These are phyloP conservation scores for Amiota mariae DNA, from an alignment of 2,888 invertebrate species.

Conservation along the genomic window DNA sequence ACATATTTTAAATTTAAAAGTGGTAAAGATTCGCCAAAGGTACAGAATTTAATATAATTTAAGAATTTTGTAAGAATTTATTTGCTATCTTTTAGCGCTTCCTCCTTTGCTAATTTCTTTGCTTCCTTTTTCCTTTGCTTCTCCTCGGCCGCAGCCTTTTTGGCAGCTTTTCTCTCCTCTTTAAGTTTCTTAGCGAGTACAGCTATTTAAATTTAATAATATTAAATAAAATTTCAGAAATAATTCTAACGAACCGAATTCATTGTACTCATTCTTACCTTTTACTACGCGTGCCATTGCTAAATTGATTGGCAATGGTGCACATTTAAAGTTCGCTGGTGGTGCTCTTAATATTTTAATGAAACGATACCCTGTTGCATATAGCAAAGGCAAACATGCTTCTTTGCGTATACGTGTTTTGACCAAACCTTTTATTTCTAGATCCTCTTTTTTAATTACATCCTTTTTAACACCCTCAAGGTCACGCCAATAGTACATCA, in stretches of 20 bases:
- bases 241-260: neutral
- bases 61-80: too few species aligned
- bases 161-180: constrained; percentile 32
- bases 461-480: constrained; percentile 48
- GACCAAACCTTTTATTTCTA: constrained; percentile 53
- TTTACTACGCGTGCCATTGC: constrained; percentile 45
- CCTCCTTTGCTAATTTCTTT: neutral
- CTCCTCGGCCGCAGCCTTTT: constrained; percentile 23
- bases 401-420: constrained; percentile 52
- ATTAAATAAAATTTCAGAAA: neutral
- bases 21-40: too few species aligned
- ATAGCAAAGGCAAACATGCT: constrained; percentile 62
- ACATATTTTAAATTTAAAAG: too few species aligned
- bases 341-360: constrained; percentile 52
- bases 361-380: constrained; percentile 61
- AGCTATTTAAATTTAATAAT: neutral
- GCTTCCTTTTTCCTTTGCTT: constrained; percentile 12
- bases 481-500: constrained; percentile 62
- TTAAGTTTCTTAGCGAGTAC: constrained; percentile 27
- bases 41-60: too few species aligned
- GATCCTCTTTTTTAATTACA: constrained; percentile 48
- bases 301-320: constrained; percentile 58
- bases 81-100: neutral
- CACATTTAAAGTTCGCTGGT: constrained; percentile 63
- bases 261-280: constrained; percentile 30